A percentile compares a stretch with the other conserved stretches of the same genome.
phyloP scores from a whole-genome alignment of 1,140 invertebrate genomes.

The Callitettix versicolor region DNA sequence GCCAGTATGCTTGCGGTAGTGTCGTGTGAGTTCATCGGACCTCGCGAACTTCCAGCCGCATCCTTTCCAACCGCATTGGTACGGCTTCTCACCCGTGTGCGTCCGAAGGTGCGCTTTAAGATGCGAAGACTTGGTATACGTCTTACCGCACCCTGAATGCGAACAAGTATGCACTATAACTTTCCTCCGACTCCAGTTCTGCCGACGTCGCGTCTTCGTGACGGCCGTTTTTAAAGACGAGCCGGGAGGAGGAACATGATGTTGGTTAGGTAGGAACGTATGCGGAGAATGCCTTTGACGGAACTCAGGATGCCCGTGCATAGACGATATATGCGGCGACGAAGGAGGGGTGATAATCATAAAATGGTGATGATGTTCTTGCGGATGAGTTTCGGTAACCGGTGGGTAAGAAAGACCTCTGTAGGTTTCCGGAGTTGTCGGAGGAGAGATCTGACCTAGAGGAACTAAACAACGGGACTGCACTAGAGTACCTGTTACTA shows the following conservation, averaged over 20 bases:
- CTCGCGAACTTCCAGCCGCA: constrained; percentile 65
- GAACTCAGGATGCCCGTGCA: constrained; percentile 6
- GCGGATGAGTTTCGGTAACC: not conserved
- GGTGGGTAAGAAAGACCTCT: not conserved
- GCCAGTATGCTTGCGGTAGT: constrained; percentile 51
- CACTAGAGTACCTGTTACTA: not conserved
- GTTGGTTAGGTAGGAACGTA: constrained; percentile 6
- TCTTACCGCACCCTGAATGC: constrained; percentile 53
- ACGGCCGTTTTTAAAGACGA: constrained; percentile 8
- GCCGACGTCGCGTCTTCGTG: constrained; percentile 32
- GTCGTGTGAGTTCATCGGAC: constrained; percentile 58
- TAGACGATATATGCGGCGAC: constrained; percentile 22
- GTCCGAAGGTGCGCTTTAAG: constrained; percentile 61
- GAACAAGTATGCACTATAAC: constrained; percentile 55
- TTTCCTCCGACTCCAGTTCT: constrained; percentile 42
- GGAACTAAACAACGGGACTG: constrained; percentile 13
- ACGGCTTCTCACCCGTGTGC: constrained; percentile 58
- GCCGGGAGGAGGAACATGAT: constrained; percentile 1
- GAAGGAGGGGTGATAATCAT: constrained; percentile 30
- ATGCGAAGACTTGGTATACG: constrained; percentile 62
- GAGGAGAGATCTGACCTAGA: constrained; percentile 17
- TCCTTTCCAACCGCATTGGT: constrained; percentile 56
- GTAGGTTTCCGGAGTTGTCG: constrained; percentile 13
- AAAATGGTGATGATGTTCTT: constrained; percentile 16
- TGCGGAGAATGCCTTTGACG: not conserved